phyloP scores from a whole-genome alignment of 1,140 invertebrate species.

The Helicoverpa zea region DNA sequence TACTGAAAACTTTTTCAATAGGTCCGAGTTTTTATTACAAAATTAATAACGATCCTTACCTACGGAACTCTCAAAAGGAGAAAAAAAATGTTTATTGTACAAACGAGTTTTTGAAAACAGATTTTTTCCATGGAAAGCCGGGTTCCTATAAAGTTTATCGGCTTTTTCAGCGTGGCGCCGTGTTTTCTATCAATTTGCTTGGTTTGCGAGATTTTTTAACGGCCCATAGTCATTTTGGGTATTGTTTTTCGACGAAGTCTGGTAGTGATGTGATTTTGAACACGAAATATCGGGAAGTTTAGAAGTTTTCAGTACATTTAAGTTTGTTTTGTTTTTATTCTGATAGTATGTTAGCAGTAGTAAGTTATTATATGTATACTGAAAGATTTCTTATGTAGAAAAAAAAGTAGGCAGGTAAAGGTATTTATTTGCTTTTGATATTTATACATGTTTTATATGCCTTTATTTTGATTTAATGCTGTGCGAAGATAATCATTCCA shows the following conservation, averaged over 20 bases:
- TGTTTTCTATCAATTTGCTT: slow-evolving; percentile 40
- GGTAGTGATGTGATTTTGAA: background rate
- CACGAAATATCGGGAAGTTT: background rate
- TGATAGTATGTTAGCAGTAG: too few species aligned
- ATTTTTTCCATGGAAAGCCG: background rate
- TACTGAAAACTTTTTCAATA: too few species aligned
- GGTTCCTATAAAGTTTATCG: slow-evolving; percentile 11
- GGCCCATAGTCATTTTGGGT: background rate
- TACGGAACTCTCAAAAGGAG: background rate
- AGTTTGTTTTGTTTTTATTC: too few species aligned
- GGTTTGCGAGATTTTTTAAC: background rate
- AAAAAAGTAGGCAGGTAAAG: too few species aligned
- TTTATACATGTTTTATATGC: too few species aligned
- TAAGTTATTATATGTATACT: too few species aligned
- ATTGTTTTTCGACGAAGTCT: slow-evolving; percentile 19
- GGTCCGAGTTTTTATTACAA: background rate
- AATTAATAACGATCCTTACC: background rate
- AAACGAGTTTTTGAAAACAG: background rate
- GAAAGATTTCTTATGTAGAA: too few species aligned
- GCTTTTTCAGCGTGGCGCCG: background rate
- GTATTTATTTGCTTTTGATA: too few species aligned
- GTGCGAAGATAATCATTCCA: too few species aligned
- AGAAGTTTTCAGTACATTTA: background rate
- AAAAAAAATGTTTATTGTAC: slow-evolving; percentile 1
- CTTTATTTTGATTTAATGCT: too few species aligned